phyloP scores from a whole-genome alignment of 2,113 vertebrate genomes.

The Bettongia penicillata region DNA sequence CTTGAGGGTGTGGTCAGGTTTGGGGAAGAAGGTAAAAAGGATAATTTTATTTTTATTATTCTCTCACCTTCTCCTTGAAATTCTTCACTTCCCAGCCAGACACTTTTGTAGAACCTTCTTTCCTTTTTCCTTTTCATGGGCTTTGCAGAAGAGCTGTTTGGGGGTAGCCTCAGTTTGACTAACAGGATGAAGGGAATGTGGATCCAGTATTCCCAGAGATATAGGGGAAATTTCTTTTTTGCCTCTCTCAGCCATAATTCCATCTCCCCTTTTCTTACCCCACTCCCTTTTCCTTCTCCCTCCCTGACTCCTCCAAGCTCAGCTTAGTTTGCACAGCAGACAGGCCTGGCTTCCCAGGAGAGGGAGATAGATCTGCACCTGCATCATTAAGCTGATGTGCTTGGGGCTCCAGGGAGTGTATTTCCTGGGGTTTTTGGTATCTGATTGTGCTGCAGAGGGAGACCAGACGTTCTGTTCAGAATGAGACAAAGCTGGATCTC shows the following conservation, averaged over 20 bases:
- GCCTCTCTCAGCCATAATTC: background rate
- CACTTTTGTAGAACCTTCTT: background rate
- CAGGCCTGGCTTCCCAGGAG: background rate
- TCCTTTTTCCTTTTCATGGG: background rate
- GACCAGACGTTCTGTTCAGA: background rate
- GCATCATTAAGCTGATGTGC: background rate
- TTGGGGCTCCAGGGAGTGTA: background rate
- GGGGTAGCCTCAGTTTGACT: background rate
- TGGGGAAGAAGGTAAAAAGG: background rate
- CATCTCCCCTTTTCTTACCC: background rate
- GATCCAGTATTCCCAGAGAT: background rate
- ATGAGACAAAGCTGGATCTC: slow-evolving; percentile 2
- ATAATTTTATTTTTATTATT: background rate
- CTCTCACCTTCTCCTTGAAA: background rate
- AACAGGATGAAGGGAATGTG: background rate
- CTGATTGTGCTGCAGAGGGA: background rate
- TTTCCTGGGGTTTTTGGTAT: background rate
- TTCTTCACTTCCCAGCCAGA: background rate
- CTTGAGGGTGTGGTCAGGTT: background rate
- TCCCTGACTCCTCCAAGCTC: background rate
- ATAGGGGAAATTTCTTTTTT: background rate
- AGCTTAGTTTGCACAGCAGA: background rate
- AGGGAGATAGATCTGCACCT: background rate
- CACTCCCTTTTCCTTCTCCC: background rate
- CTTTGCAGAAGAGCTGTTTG: background rate